Evolutionary conservation across 2,113 vertebrate genomes (phyloP).

Genomic region (Syngnathus floridae): DNA sequence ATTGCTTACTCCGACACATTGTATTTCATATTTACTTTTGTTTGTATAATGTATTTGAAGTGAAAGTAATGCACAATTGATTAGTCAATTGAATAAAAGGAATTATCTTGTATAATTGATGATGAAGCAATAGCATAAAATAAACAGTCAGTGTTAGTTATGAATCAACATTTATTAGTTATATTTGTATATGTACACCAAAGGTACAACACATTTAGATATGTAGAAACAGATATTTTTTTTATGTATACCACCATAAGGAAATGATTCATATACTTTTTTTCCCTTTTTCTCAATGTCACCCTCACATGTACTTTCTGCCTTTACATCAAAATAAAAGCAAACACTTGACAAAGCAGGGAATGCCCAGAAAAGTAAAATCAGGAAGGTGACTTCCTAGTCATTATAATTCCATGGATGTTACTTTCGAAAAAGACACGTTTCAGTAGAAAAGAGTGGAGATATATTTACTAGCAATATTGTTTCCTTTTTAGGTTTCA

Average conservation of each 20-base stretch:
- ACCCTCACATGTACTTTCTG: conserved; percentile 47
- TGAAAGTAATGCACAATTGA: neutral
- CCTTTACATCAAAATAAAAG: conserved; percentile 76
- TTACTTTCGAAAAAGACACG: conserved; percentile 34
- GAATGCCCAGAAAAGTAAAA: conserved; percentile 70
- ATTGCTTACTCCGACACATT: neutral
- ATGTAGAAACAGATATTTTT: conserved; percentile 73
- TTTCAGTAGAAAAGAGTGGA: conserved; percentile 50
- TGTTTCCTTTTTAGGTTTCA: conserved; percentile 32
- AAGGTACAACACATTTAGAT: conserved; percentile 91
- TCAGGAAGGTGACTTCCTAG: conserved; percentile 42
- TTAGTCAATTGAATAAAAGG: neutral
- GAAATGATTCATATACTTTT: conserved; percentile 65
- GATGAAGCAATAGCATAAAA: conserved; percentile 1
- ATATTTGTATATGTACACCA: conserved; percentile 91
- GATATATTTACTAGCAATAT: conserved; percentile 31
- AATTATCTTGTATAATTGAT: neutral
- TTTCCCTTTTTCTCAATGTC: conserved; percentile 54
- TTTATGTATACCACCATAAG: conserved; percentile 65
- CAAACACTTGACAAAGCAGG: conserved; percentile 72
- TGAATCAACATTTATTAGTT: conserved; percentile 96
- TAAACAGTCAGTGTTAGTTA: conserved; percentile 67
- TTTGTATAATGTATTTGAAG: neutral
- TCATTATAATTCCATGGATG: conserved; percentile 32
- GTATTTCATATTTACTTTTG: too few species aligned